Conservation (phyloP, 1,140 invertebrate species). For the Eueides isabella region DNA sequence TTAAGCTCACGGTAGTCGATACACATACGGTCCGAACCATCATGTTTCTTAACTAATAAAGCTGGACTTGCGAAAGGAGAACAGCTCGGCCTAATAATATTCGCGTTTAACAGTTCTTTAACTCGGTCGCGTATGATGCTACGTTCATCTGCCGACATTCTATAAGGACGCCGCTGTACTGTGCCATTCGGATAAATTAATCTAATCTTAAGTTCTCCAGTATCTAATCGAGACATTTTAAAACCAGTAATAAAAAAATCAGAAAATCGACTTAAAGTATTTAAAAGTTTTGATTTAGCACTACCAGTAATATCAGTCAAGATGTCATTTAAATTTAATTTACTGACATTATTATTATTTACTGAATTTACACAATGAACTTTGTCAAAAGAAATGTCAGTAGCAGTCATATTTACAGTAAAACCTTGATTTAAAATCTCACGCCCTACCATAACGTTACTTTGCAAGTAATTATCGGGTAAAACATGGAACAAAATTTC, state of each 20-base stretch:
- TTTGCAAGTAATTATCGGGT: neutral
- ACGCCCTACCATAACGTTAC: too few relatives aligned
- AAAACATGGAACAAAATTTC: slow-evolving; percentile 51
- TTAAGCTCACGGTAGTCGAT: slow-evolving; percentile 16
- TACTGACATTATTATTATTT: neutral
- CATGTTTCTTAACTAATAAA: slow-evolving; percentile 44
- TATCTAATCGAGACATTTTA: slow-evolving; percentile 31
- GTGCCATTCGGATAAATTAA: slow-evolving; percentile 40
- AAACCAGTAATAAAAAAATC: slow-evolving; percentile 16
- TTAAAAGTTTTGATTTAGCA: too few relatives aligned
- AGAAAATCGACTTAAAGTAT: too few relatives aligned
- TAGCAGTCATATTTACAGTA: slow-evolving; percentile 34
- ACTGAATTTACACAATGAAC: slow-evolving; percentile 10
- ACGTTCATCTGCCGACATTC: slow-evolving; percentile 37
- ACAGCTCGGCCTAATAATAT: slow-evolving; percentile 43
- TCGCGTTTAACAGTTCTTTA: slow-evolving; percentile 41
- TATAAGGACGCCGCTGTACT: slow-evolving; percentile 47
- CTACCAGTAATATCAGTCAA: too few relatives aligned
- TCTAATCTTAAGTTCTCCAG: slow-evolving; percentile 37
- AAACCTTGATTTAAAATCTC: slow-evolving; percentile 47
- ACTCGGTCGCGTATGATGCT: too few relatives aligned
- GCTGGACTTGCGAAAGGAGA: slow-evolving; percentile 53
- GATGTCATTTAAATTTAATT: too few relatives aligned
- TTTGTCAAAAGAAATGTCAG: slow-evolving; percentile 27
- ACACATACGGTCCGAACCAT: slow-evolving; percentile 12